phyloP scores from a whole-genome alignment of 2,113 vertebrate genomes.

The Psittacula cyanocephala region DNA sequence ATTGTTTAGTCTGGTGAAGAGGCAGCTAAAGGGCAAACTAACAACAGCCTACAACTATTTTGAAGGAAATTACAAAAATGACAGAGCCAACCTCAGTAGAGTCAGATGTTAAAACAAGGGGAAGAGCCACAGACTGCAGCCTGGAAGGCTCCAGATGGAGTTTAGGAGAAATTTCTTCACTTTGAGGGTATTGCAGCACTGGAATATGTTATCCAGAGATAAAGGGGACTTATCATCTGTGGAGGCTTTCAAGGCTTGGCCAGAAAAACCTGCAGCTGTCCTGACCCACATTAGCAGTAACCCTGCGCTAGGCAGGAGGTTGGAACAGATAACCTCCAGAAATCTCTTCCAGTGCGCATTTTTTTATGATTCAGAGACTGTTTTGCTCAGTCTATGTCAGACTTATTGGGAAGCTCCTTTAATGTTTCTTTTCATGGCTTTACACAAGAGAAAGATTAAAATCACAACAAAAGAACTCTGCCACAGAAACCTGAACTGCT shows the following conservation, averaged over 20 bases:
- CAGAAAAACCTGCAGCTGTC: neutral
- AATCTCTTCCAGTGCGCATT: neutral
- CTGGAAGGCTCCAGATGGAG: neutral
- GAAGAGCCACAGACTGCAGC: neutral
- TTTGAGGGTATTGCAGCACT: neutral
- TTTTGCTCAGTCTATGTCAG: neutral
- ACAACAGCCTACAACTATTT: neutral
- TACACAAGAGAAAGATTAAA: neutral
- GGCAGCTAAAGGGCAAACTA: neutral
- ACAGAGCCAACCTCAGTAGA: neutral
- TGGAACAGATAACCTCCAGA: neutral
- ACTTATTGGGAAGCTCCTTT: neutral
- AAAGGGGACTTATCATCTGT: neutral
- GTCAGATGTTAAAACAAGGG: neutral
- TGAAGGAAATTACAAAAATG: neutral
- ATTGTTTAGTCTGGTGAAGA: neutral
- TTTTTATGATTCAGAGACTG: neutral
- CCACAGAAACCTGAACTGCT: neutral
- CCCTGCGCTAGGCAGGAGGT: neutral
- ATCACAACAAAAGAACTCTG: neutral
- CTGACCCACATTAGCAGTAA: neutral
- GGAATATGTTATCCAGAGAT: neutral
- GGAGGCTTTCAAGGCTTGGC: neutral
- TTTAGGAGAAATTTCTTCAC: neutral
- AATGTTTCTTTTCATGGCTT: neutral